Evolutionary conservation across 2,797 vertebrate species (phyloP), one percentile per base, ranked within the genome.

Genomic region (Sylvia borin): DNA sequence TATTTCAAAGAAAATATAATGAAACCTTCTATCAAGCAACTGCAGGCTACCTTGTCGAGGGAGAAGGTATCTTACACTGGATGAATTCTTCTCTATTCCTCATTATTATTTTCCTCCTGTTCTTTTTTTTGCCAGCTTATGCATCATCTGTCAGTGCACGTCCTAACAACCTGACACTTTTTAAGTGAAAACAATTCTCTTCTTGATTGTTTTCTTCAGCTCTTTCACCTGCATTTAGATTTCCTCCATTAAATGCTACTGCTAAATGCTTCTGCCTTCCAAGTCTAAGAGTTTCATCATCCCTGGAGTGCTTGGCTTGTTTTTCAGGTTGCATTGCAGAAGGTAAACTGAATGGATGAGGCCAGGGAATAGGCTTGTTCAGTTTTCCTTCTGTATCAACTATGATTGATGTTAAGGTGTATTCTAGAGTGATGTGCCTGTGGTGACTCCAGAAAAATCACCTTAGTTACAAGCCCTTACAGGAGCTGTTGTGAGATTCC

Each of bases 191-290:
- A 68, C 31, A 38, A 16, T 87, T 90, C 10, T 58, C 50, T 32
- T 72, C 53, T 67, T 66, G 40, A 17, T 64, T 62, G 27, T 93
- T 96, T 91, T 81, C 78, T 86, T 85, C 51, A 93, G 22, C 40
- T 81, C 43, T 73, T 90, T 88, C 58, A 24, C 55, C 47, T 76
- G 55, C 43, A 64, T 84, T 84, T 84, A 61, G n/a, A 70, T 75
- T 81, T 80, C 14, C 21, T 48, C 32, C 2, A 0, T 54, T 34
- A 15, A 42, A 27, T 62, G 40, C 40, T 40, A 20, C 29, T 36
- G 10, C 29, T 66, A 45, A 5, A 4, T 58, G 40, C 42, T 91
- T 65, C 42, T 51, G 8, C 19, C 25, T 93, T 91, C 55, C 20
- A 24, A 38, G 26, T 64, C 32, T 47, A 16, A 65, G 78, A 47